Evolutionary conservation across 2,888 invertebrate genomes (phyloP).

Genomic region (Norana najaformis): DNA sequence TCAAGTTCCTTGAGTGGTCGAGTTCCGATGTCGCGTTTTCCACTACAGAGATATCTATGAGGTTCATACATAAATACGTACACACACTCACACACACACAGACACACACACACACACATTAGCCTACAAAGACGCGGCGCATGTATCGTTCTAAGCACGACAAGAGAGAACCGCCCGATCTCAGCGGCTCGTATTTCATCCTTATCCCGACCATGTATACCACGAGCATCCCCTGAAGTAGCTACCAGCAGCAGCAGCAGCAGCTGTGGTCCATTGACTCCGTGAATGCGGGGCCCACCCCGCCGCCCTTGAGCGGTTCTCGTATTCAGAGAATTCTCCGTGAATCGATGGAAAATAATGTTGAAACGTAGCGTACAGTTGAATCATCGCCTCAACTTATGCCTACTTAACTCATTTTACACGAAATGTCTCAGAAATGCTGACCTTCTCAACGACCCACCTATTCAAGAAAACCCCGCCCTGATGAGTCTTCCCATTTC

Average conservation of each 20-base stretch:
- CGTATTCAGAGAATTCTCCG: neutral
- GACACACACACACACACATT: neutral
- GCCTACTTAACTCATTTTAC: neutral
- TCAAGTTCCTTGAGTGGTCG: neutral
- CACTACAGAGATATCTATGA: too few species aligned
- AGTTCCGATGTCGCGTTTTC: neutral
- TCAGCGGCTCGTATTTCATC: neutral
- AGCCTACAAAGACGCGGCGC: neutral
- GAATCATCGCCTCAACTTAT: neutral
- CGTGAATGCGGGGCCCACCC: neutral
- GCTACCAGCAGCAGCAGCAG: neutral
- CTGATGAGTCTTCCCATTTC: too few species aligned
- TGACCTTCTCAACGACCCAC: neutral
- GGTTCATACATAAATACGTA: too few species aligned
- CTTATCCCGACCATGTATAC: neutral
- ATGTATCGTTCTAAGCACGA: neutral
- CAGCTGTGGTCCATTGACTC: constrained; percentile 6
- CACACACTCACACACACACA: neutral
- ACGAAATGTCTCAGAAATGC: too few species aligned
- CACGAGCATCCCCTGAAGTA: neutral
- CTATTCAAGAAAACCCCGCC: too few species aligned
- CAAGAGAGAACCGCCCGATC: neutral
- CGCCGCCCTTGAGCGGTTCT: neutral
- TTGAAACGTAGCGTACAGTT: neutral
- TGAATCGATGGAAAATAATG: neutral